A percentile compares a stretch with the other conserved stretches of the same genome.
phyloP scores from a whole-genome alignment of 2,113 vertebrate species.

The Ranitomeya variabilis region DNA sequence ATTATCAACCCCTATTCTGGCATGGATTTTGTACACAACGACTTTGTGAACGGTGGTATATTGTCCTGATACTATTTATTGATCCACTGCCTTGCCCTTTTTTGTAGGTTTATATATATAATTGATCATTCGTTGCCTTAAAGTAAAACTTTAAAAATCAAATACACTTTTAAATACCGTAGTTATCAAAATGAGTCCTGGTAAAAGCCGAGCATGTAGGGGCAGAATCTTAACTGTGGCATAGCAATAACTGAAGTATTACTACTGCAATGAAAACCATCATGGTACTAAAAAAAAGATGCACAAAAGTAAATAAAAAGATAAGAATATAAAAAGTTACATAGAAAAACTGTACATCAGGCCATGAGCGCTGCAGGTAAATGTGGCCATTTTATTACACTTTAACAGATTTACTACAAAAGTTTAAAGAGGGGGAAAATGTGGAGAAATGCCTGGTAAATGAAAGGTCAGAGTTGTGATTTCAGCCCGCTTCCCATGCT shows the following conservation, averaged over 20 bases:
- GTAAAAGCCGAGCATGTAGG: background rate
- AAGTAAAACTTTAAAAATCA: no score
- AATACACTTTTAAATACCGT: no score
- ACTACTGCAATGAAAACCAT: background rate
- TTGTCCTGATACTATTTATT: no score
- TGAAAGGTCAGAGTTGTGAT: conserved; percentile 53
- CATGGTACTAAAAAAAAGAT: background rate
- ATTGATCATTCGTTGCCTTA: no score
- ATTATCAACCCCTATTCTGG: no score
- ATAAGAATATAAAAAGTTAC: background rate
- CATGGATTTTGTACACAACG: no score
- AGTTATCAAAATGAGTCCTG: no score
- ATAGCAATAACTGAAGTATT: background rate
- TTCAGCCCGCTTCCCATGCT: conserved; percentile 43
- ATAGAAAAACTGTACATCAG: background rate
- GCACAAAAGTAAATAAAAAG: background rate
- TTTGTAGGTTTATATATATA: no score
- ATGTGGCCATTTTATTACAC: background rate
- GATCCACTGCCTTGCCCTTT: no score
- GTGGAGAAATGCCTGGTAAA: conserved; percentile 25
- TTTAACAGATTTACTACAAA: no score
- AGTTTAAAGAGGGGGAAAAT: background rate
- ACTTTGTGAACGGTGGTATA: no score
- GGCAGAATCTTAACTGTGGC: background rate
- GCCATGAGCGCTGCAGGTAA: background rate